A percentile compares a stretch with the other conserved stretches of the same genome.
These are phyloP conservation scores for Micrasema minimum DNA, from an alignment of 1,140 invertebrate species.

Conservation along the genomic window DNA sequence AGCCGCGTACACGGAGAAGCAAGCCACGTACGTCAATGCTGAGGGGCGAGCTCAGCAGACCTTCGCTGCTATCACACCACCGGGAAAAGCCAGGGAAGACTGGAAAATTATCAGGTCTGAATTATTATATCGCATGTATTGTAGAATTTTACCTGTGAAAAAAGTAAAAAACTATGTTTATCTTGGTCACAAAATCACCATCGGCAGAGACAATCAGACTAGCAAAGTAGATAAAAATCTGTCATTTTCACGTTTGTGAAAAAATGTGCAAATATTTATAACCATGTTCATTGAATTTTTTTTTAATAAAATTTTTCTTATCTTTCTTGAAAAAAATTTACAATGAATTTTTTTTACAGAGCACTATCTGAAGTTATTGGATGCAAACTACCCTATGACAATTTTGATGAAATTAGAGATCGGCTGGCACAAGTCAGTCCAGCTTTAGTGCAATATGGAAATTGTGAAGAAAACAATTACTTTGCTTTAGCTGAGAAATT, in stretches of 20 bases:
- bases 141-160: too few species aligned
- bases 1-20: slow-evolving; percentile 99
- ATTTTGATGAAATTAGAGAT: slow-evolving; percentile 82
- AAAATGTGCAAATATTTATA: too few species aligned
- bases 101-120: slow-evolving; percentile 93
- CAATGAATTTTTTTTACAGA: slow-evolving; percentile 58
- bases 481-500: slow-evolving; percentile 80
- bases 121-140: too few species aligned
- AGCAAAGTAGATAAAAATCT: too few species aligned
- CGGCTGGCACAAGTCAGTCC: slow-evolving; percentile 90
- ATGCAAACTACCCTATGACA: slow-evolving; percentile 89
- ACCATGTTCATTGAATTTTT: too few species aligned
- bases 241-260: too few species aligned
- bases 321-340: too few species aligned
- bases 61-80: slow-evolving; percentile 88
- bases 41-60: slow-evolving; percentile 98
- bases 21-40: slow-evolving; percentile 96
- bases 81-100: slow-evolving; percentile 93
- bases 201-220: too few species aligned
- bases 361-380: slow-evolving; percentile 82
- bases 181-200: too few species aligned
- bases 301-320: too few species aligned
- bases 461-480: slow-evolving; percentile 86
- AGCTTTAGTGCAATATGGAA: slow-evolving; percentile 85
- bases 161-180: too few species aligned